Evolutionary conservation across 2,797 vertebrate genomes (phyloP), one percentile per base, ranked within the genome.

Genomic region (Falco rusticolus): DNA sequence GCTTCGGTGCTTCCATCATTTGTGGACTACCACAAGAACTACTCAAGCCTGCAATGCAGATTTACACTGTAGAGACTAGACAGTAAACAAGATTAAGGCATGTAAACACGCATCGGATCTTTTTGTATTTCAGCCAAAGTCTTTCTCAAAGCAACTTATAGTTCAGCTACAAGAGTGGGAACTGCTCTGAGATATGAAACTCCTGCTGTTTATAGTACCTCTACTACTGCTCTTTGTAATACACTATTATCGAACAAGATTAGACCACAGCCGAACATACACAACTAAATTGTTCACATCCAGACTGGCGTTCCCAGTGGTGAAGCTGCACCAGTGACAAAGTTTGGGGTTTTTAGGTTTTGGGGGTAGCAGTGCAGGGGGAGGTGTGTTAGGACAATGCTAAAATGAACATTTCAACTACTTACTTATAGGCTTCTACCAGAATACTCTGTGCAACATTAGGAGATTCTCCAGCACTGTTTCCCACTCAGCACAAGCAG

Each of bases 351-450:
- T 14, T 51, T 77, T 53, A 51, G 25, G 3, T 39, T 45, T 6
- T 1, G 2, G 6, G 5, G 8, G 6, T 1, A 31, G 25, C 13
- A 69, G 20, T n/a, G 16, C 21, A 50, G 9, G 2, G 4, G 2
- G 4, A 51, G 7, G 16, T 21, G 4, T 39, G 43, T 53, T 77
- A 64, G 37, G 25, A 74, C 21, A 82, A 61, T 41, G 25, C 21
- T 47, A 76, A 63, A 76, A 91, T 43, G 31, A 79, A 53, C 13
- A 45, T 53, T 87, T 76, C 25, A 34, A 26, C 29, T 63, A 51
- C 15, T 81, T 69, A 43, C 19, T 65, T 19, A 82, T 26, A 75
- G 15, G 16, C 75, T 94, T 81, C 50, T 78, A 76, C 34, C 29
- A 77, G 43, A 56, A n/a, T 16, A 56, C 41, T 47, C 48, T 4